Conservation (phyloP, 2,113 vertebrate genomes). For the Odontophorus gujanensis region DNA sequence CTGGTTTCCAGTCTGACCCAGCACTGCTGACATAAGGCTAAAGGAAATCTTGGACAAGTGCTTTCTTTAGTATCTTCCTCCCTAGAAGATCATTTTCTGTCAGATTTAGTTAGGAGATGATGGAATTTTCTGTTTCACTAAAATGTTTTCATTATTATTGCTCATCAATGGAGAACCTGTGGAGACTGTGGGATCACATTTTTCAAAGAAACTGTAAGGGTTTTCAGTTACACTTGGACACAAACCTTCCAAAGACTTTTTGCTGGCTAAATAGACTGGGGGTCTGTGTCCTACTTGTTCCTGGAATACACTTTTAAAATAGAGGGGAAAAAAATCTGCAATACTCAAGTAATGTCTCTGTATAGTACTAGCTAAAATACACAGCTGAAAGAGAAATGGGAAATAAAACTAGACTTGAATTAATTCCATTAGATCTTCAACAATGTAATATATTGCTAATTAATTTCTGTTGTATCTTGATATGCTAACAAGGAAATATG, state of each 20-base stretch:
- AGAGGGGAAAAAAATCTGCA: not conserved
- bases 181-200: not conserved
- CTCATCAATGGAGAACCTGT: not conserved
- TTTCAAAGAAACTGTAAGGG: not conserved
- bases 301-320: not conserved
- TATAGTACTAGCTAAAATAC: not conserved
- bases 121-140: not conserved
- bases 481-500: slow-evolving; percentile 4
- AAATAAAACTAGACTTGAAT: not conserved
- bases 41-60: not conserved
- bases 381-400: not conserved
- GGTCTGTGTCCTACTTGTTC: not conserved
- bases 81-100: not conserved
- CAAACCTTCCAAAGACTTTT: not conserved
- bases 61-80: not conserved
- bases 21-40: not conserved
- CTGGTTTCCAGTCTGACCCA: not conserved
- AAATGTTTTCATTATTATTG: not conserved
- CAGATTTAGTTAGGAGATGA: not conserved
- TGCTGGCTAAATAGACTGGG: not conserved
- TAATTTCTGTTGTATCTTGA: not conserved
- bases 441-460: not conserved
- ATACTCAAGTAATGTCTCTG: not conserved
- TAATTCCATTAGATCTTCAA: not conserved
- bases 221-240: not conserved